A percentile compares a stretch with the other conserved stretches of the same genome.
phyloP scores from a whole-genome alignment of 1,140 invertebrate species.

The Tribolium madens region DNA sequence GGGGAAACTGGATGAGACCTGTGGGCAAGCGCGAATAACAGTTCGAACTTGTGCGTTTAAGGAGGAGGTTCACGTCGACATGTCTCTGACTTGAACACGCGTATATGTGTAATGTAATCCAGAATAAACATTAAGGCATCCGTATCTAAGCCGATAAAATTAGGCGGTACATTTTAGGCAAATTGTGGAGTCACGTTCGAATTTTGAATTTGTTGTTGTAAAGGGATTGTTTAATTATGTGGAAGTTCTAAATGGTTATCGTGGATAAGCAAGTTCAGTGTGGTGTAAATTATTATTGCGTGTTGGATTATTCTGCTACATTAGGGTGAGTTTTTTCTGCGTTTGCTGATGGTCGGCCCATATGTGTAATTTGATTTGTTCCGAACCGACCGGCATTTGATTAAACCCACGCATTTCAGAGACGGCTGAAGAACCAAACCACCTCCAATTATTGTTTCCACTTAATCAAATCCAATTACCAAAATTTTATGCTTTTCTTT shows the following conservation, averaged over 20 bases:
- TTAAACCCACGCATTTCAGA: conserved; percentile 14
- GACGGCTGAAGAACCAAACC: conserved; percentile 2
- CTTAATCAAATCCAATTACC: conserved; percentile 10
- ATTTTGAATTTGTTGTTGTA: conserved; percentile 33
- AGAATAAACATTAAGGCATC: conserved; percentile 34
- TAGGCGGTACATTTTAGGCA: conserved; percentile 9
- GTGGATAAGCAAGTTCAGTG: conserved; percentile 49
- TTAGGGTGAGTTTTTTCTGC: conserved; percentile 47
- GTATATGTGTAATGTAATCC: conserved; percentile 46
- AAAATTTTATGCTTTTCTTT: neutral
- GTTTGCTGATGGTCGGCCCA: conserved; percentile 9
- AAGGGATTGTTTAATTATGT: conserved; percentile 53
- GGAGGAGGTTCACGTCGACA: conserved; percentile 41
- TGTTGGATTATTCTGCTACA: conserved; percentile 48
- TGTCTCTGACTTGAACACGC: conserved; percentile 40
- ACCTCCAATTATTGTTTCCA: conserved; percentile 3
- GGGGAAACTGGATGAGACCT: conserved; percentile 45
- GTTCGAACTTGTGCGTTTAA: conserved; percentile 41
- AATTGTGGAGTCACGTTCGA: conserved; percentile 7
- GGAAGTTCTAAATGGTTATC: conserved; percentile 47
- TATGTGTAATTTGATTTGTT: conserved; percentile 41
- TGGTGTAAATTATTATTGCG: conserved; percentile 50
- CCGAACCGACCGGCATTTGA: conserved; percentile 11
- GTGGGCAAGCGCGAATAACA: conserved; percentile 51
- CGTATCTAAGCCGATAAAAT: conserved; percentile 15